phyloP scores from a whole-genome alignment of 1,140 invertebrate species.

The Thrips palmi region DNA sequence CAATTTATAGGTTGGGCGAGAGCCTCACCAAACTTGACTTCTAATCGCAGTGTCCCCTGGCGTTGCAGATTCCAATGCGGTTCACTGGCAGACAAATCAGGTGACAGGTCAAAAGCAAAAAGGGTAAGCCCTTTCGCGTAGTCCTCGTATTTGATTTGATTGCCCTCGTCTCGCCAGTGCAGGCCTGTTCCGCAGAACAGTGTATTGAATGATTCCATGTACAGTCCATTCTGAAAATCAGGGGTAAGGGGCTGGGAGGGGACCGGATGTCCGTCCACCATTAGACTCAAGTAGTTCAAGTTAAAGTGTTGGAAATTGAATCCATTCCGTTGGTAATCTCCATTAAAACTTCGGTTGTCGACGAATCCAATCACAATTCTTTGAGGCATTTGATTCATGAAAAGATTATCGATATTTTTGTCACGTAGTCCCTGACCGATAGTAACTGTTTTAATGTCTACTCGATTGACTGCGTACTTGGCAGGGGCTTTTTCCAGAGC shows the following conservation, averaged over 20 bases:
- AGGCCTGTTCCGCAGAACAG: slow-evolving; percentile 21
- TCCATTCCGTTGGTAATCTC: slow-evolving; percentile 6
- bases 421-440: slow-evolving; percentile 18
- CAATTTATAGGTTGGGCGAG: slow-evolving; percentile 18
- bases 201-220: slow-evolving; percentile 19
- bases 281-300: slow-evolving; percentile 19
- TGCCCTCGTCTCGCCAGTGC: slow-evolving; percentile 18
- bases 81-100: slow-evolving; percentile 21
- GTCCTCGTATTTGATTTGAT: slow-evolving; percentile 14
- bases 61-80: slow-evolving; percentile 21
- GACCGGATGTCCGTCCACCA: slow-evolving; percentile 19
- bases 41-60: slow-evolving; percentile 18
- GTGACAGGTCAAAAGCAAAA: slow-evolving; percentile 20
- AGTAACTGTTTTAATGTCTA: slow-evolving; percentile 21
- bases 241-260: slow-evolving; percentile 15
- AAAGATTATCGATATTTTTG: slow-evolving; percentile 21
- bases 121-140: slow-evolving; percentile 17
- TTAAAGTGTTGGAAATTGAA: slow-evolving; percentile 12
- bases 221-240: slow-evolving; percentile 11
- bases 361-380: slow-evolving; percentile 13
- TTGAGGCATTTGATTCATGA: slow-evolving; percentile 12
- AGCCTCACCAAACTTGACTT: slow-evolving; percentile 18
- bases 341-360: slow-evolving; percentile 11
- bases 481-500: slow-evolving; percentile 19
- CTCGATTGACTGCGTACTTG: slow-evolving; percentile 22